Evolutionary conservation across 2,113 vertebrate species (phyloP).

Genomic region (Hepsetus odoe): DNA sequence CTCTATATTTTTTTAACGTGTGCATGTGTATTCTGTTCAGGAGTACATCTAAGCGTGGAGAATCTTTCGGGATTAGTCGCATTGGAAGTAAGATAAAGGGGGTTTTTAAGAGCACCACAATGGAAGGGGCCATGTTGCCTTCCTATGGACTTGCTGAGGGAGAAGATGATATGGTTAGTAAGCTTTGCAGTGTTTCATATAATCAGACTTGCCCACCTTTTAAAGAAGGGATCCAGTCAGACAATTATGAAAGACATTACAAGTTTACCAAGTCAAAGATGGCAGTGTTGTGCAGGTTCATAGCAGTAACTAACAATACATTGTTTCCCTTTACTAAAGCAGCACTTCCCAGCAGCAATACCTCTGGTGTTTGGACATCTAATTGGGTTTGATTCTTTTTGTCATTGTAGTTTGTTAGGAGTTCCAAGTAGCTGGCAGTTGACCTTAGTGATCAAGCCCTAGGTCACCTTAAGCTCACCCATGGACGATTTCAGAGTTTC

Average conservation of each 20-base stretch:
- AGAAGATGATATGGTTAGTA: constrained; percentile 90
- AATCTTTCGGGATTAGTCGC: constrained; percentile 94
- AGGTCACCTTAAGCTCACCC: neutral
- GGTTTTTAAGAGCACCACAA: constrained; percentile 95
- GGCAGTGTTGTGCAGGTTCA: neutral
- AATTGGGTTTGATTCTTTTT: neutral
- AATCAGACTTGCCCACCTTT: neutral
- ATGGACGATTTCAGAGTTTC: neutral
- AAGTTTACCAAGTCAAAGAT: too few species aligned
- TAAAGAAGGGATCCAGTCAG: neutral
- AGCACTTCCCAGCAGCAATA: neutral
- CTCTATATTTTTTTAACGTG: constrained; percentile 19
- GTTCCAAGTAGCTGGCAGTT: neutral
- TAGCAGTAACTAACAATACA: neutral
- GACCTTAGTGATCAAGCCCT: neutral
- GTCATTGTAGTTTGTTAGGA: neutral
- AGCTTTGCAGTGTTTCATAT: neutral
- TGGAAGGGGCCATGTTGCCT: constrained; percentile 96
- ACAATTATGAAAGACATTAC: neutral
- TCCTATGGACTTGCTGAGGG: constrained; percentile 87
- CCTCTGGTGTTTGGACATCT: constrained; percentile 5
- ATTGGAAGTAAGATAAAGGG: constrained; percentile 98
- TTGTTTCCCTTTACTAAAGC: neutral
- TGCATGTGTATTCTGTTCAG: constrained; percentile 71
- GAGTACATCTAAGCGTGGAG: constrained; percentile 90